These are phyloP conservation scores for Hofmannophila pseudospretella DNA, from an alignment of 2,888 invertebrate species.

Conservation along the genomic window DNA sequence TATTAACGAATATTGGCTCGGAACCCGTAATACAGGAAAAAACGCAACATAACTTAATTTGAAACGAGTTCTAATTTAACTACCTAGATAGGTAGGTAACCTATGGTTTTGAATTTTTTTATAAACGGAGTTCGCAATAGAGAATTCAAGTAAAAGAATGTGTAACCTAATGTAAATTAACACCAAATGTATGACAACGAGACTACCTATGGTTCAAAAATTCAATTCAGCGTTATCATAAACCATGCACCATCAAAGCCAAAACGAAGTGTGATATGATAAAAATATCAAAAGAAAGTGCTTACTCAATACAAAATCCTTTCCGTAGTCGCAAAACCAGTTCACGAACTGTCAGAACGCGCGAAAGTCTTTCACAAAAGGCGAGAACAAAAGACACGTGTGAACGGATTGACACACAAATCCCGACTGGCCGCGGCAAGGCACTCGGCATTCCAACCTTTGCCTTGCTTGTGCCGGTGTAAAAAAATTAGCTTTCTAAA, in stretches of 20 bases:
- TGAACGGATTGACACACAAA: slow-evolving; percentile 45
- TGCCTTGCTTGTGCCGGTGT: slow-evolving; percentile 50
- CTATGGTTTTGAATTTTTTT: too few species aligned
- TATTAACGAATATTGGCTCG: too few species aligned
- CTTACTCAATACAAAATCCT: slow-evolving; percentile 28
- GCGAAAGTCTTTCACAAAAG: slow-evolving; percentile 8
- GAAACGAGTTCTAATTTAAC: too few species aligned
- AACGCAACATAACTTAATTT: too few species aligned
- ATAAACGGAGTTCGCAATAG: too few species aligned
- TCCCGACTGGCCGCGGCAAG: slow-evolving; percentile 46
- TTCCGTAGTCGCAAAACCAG: slow-evolving; percentile 20
- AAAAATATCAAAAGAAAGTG: slow-evolving; percentile 11
- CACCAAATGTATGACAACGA: slow-evolving; percentile 12
- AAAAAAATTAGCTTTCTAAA: slow-evolving; percentile 72
- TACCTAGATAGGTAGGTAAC: too few species aligned
- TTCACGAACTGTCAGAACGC: slow-evolving; percentile 24
- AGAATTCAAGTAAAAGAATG: neutral
- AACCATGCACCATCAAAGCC: neutral
- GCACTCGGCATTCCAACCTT: slow-evolving; percentile 34
- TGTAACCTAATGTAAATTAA: slow-evolving; percentile 3
- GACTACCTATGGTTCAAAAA: neutral
- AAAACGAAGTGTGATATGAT: neutral
- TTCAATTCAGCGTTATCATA: neutral
- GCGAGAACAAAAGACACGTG: slow-evolving; percentile 31
- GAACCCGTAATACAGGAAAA: too few species aligned